Conservation (phyloP, 2,113 vertebrate genomes). For the Cavia aperea region DNA sequence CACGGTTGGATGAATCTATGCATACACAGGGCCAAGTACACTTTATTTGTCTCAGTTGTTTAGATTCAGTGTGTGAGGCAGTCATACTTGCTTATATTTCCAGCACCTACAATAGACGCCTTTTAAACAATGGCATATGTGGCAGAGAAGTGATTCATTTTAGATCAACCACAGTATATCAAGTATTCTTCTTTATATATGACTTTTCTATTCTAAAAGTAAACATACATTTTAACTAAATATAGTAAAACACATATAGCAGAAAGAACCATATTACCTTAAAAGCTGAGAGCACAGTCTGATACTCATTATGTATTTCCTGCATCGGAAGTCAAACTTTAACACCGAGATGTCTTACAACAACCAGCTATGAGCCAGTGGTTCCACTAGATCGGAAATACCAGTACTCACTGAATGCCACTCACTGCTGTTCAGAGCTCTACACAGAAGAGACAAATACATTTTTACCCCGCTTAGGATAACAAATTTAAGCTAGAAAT, state of each 20-base stretch:
- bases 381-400: background rate
- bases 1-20: background rate
- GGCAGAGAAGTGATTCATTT: background rate
- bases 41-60: background rate
- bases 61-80: background rate
- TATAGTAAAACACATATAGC: background rate
- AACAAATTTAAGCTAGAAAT: background rate
- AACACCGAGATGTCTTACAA: background rate
- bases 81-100: background rate
- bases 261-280: background rate
- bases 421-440: background rate
- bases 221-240: background rate
- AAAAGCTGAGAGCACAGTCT: background rate
- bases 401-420: background rate
- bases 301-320: background rate
- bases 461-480: constrained; percentile 1
- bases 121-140: background rate
- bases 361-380: background rate
- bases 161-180: background rate
- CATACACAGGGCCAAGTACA: background rate
- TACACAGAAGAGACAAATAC: background rate
- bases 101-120: background rate
- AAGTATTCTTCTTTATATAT: background rate
- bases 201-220: background rate
- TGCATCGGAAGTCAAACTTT: background rate